Conservation (phyloP, 2,888 invertebrate genomes). For the Spicauda simplicius region DNA sequence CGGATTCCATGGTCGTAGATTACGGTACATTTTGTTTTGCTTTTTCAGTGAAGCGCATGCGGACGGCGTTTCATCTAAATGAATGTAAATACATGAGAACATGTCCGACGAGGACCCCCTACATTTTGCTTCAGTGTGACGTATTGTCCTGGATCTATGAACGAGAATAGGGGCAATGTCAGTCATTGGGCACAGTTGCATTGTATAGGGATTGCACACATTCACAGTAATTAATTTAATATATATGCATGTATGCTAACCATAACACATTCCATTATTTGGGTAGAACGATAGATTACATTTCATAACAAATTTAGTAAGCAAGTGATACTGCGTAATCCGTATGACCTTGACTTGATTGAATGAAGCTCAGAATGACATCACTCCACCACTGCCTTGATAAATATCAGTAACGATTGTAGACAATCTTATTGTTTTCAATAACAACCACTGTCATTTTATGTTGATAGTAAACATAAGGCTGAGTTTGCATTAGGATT, state of each 20-base stretch:
- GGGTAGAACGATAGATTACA: constrained; percentile 8
- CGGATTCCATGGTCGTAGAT: constrained; percentile 60
- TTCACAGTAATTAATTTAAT: constrained; percentile 59
- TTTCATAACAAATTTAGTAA: constrained; percentile 18
- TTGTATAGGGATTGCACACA: constrained; percentile 80
- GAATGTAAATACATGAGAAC: constrained; percentile 73
- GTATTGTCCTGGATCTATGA: constrained; percentile 71
- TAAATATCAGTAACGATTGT: constrained; percentile 7
- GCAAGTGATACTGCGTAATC: constrained; percentile 11
- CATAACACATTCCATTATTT: constrained; percentile 27
- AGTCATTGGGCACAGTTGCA: constrained; percentile 84
- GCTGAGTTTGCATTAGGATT: not conserved
- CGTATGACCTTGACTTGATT: constrained; percentile 23
- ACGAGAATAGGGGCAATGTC: constrained; percentile 63
- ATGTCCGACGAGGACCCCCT: constrained; percentile 56
- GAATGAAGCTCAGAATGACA: constrained; percentile 22
- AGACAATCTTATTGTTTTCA: not conserved
- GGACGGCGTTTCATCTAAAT: constrained; percentile 73
- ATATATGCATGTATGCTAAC: constrained; percentile 59
- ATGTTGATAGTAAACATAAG: not conserved
- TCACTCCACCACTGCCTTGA: constrained; percentile 6
- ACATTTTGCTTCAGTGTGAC: constrained; percentile 84
- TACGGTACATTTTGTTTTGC: constrained; percentile 57
- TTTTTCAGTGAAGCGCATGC: constrained; percentile 73
- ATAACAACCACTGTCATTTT: not conserved